Percentiles rank a stretch among this genome's conserved stretches.
These are phyloP conservation scores for Aleiodes sp. DNA, from an alignment of 1,140 invertebrate genomes.

Conservation along the genomic window DNA sequence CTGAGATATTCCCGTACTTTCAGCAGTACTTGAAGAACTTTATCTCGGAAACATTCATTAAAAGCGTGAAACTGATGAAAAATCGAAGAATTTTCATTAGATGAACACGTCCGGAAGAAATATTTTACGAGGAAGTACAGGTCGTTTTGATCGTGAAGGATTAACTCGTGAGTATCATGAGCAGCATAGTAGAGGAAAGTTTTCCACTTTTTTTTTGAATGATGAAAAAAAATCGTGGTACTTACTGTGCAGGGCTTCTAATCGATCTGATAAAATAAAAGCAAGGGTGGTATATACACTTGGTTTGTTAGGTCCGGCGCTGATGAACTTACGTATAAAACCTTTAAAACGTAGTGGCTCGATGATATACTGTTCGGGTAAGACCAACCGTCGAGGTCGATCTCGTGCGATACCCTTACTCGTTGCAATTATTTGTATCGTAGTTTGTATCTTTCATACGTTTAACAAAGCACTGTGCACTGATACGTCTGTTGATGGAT, in stretches of 20 bases:
- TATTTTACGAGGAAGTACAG: slow-evolving; percentile 24
- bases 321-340: slow-evolving; percentile 33
- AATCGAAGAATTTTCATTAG: too few species aligned
- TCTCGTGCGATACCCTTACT: slow-evolving; percentile 35
- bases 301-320: slow-evolving; percentile 8
- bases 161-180: background rate
- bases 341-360: slow-evolving; percentile 13
- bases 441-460: slow-evolving; percentile 20
- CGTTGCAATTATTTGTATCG: slow-evolving; percentile 40
- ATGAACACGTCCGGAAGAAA: background rate
- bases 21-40: too few species aligned
- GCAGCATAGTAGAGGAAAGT: background rate
- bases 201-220: background rate
- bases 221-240: background rate
- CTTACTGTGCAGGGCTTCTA: slow-evolving; percentile 19
- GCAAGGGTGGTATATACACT: background rate
- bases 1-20: too few species aligned
- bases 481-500: background rate
- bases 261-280: slow-evolving; percentile 30
- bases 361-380: slow-evolving; percentile 34
- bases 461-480: slow-evolving; percentile 18
- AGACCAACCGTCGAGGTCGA: slow-evolving; percentile 33
- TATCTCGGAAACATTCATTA: too few species aligned
- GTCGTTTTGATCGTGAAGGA: slow-evolving; percentile 25
- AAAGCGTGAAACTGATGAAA: too few species aligned